phyloP scores from a whole-genome alignment of 2,797 vertebrate genomes.

The Periophthalmus magnuspinnatus region DNA sequence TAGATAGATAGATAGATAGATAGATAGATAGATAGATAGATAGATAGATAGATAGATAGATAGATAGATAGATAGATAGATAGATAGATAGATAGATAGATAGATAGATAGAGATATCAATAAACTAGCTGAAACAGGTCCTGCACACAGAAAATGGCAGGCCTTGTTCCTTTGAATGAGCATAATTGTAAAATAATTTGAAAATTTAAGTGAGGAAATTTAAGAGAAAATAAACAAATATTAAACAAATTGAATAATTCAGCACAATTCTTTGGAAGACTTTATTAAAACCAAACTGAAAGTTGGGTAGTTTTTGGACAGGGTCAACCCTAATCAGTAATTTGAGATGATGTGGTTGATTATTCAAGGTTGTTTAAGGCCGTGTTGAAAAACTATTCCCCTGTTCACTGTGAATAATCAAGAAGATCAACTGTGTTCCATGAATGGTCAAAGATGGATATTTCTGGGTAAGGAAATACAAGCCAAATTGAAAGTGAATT shows the following conservation, averaged over 20 bases:
- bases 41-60: no score
- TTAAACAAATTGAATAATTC: background rate
- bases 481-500: background rate
- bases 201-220: no score
- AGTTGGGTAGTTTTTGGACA: background rate
- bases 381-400: background rate
- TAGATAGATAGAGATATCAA: no score
- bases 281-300: background rate
- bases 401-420: background rate
- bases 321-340: background rate
- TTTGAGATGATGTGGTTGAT: constrained; percentile 1
- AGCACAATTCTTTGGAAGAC: background rate
- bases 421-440: background rate
- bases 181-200: constrained; percentile 15
- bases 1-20: no score
- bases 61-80: no score
- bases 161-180: constrained; percentile 16
- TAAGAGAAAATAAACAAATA: constrained; percentile 9
- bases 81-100: no score
- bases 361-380: background rate
- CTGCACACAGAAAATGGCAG: no score
- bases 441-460: no score
- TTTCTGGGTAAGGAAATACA: no score
- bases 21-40: no score
- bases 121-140: no score